A percentile compares a stretch with the other conserved stretches of the same genome.
Conservation (phyloP, 2,888 invertebrate species). For the Athripsodes cinereus region DNA sequence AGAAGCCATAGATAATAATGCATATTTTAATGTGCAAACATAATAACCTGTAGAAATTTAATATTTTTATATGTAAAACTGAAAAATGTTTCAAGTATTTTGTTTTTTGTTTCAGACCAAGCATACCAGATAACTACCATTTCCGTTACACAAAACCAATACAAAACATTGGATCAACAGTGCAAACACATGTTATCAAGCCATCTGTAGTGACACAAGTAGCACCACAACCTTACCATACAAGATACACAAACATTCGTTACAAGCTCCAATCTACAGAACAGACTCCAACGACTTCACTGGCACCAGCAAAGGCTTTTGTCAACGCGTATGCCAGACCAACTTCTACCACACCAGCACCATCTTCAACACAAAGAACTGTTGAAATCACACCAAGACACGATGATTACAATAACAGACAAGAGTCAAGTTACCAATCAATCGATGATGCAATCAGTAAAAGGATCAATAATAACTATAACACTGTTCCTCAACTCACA, state of each 20-base stretch:
- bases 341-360: constrained; percentile 29
- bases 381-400: not conserved
- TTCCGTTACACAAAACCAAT: not conserved
- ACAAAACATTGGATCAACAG: not conserved
- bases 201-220: constrained; percentile 7
- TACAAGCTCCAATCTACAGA: constrained; percentile 29
- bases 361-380: constrained; percentile 33
- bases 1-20: too few relatives aligned
- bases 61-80: too few relatives aligned
- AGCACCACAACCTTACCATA: constrained; percentile 42
- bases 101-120: not conserved
- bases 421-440: constrained; percentile 13
- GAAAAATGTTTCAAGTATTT: too few relatives aligned
- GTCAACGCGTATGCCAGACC: constrained; percentile 41
- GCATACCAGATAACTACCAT: not conserved
- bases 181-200: not conserved
- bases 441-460: constrained; percentile 7
- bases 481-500: constrained; percentile 19
- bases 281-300: constrained; percentile 28
- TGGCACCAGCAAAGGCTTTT: constrained; percentile 39
- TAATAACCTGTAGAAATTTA: too few relatives aligned
- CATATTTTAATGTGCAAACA: too few relatives aligned
- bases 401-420: constrained; percentile 26
- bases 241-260: constrained; percentile 41
- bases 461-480: constrained; percentile 1